Conservation (phyloP, 2,797 vertebrate species). For the Hybognathus amarus region DNA sequence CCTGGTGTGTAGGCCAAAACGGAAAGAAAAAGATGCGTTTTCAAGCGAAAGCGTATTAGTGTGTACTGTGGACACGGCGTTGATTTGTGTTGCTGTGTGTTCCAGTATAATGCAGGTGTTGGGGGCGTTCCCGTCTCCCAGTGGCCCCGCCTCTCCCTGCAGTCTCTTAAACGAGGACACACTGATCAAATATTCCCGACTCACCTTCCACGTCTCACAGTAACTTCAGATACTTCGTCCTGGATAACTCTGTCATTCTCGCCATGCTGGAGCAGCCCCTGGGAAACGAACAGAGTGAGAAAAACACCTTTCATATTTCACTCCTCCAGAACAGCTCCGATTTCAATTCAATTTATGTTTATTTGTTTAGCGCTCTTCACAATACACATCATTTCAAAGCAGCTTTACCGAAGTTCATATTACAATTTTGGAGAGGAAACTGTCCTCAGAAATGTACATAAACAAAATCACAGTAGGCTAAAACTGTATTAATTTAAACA, state of each 20-base stretch:
- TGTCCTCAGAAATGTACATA: too few species aligned
- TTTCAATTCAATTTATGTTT: too few species aligned
- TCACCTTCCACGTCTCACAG: conserved; percentile 83
- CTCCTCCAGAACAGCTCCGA: not conserved
- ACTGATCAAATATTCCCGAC: conserved; percentile 83
- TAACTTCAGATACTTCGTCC: conserved; percentile 89
- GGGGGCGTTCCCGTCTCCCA: conserved; percentile 88
- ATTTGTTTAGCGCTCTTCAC: too few species aligned
- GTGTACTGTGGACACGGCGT: too few species aligned
- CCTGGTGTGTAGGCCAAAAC: too few species aligned
- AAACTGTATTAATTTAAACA: too few species aligned
- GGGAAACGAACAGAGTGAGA: conserved; percentile 87
- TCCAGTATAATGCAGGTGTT: conserved; percentile 88
- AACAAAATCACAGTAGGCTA: too few species aligned
- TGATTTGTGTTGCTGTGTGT: not conserved
- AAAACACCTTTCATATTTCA: not conserved
- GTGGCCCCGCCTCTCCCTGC: conserved; percentile 88
- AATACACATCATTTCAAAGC: too few species aligned
- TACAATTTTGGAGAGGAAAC: too few species aligned
- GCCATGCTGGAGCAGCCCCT: conserved; percentile 89
- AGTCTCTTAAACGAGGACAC: conserved; percentile 89
- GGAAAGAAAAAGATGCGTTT: too few species aligned
- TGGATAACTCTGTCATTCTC: conserved; percentile 91
- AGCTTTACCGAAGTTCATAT: too few species aligned
- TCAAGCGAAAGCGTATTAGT: too few species aligned